Evolutionary conservation across 2,113 vertebrate genomes (phyloP), one percentile per base, ranked within the genome.

Genomic region (Desmodus rotundus): DNA sequence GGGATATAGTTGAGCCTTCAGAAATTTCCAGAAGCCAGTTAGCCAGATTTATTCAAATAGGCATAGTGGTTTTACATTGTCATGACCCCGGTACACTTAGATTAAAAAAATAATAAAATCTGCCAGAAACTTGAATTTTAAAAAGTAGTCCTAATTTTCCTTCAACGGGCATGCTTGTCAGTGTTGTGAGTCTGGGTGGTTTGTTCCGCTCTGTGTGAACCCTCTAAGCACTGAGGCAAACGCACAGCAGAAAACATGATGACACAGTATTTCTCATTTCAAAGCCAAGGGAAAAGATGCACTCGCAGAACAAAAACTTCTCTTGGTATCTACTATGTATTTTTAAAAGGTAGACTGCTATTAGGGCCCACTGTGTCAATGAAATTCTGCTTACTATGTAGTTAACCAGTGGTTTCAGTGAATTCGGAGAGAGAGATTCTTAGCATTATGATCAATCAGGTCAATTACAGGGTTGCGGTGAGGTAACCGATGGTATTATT

Each of bases 401-500:
- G 91, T 95, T 96, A 96, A 36, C 19, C 33, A 70, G 63, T 89
- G 54, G n/a, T 11, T 88, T 96, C 47, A 58, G 92, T 65, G 68
- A 89, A 72, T 94, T 95, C 31, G 56, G 82, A 93, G 56, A 58
- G 54, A 78, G 17, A 93, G 52, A 89, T 89, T 95, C 83, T 91
- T 83, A 72, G 56, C 26, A 87, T 74, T 78, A 76, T 76, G 73
- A 95, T 93, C 78, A 80, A 67, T 84, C 72, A 43, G 89, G 83
- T 95, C 94, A 95, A 96, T 96, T 83, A 91, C 43, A 94, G 93
- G 67, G 91, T 86, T 84, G 43, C 38, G 61, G 45, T 86, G 41
- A 63, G 43, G 52, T 72, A 93, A 86, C 67, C 14, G 65, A 91
- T 85, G 52, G 77, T 56, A 86, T 78, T 96, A 83, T 97, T 97